Conservation (phyloP, 2,888 invertebrate species). For the Phalangium opilio region DNA sequence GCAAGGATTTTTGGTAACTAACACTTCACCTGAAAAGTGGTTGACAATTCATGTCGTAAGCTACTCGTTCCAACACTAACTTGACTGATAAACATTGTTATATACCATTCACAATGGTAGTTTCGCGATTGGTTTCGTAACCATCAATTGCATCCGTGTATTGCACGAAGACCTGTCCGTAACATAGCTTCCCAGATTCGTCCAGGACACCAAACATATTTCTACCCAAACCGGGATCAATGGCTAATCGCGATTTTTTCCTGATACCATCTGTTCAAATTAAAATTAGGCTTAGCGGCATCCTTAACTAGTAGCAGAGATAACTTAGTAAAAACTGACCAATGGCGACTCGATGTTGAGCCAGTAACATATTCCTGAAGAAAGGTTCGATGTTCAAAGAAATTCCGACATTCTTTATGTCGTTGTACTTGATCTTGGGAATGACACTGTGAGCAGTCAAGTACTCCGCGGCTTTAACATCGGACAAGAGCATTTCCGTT, state of each 20-base stretch:
- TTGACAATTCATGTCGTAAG: no score
- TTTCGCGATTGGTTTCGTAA: no score
- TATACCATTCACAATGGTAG: no score
- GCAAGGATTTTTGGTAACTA: constrained; percentile 34
- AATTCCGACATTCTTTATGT: constrained; percentile 6
- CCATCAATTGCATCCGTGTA: constrained; percentile 8
- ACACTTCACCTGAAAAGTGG: constrained; percentile 18
- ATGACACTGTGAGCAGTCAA: no score
- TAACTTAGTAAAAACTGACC: no score
- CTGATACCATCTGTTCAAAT: no score
- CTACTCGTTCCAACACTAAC: no score
- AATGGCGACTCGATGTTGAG: constrained; percentile 9
- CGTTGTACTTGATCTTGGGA: constrained; percentile 4
- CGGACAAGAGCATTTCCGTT: constrained; percentile 8
- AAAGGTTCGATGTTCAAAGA: constrained; percentile 10
- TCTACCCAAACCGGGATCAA: constrained; percentile 19
- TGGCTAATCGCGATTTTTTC: constrained; percentile 15
- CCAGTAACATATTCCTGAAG: constrained; percentile 9
- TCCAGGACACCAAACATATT: constrained; percentile 24
- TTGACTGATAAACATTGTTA: no score
- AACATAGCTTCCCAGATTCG: constrained; percentile 21
- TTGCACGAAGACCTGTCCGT: constrained; percentile 24
- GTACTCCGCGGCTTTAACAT: constrained; percentile 7
- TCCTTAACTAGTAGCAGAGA: no score
- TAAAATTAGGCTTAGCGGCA: no score